A percentile compares a stretch with the other conserved stretches of the same genome.
Evolutionary conservation across 2,797 vertebrate genomes (phyloP).

Genomic region (Sebastes reedi): DNA sequence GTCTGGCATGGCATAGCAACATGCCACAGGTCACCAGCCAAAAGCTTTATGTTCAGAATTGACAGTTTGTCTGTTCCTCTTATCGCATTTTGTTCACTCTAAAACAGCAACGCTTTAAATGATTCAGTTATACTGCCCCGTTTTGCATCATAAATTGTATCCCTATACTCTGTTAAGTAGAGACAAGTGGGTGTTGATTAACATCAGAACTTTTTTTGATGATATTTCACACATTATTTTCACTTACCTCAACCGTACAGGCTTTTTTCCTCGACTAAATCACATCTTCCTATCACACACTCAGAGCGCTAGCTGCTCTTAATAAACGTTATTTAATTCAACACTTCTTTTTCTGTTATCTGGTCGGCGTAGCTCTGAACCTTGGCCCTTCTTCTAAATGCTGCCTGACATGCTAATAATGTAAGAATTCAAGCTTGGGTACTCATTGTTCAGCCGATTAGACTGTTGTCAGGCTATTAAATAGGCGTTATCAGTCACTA

Average conservation of each 20-base stretch:
- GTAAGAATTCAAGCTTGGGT: background rate
- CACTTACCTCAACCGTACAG: background rate
- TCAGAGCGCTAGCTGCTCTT: background rate
- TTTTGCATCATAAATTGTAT: background rate
- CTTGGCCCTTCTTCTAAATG: background rate
- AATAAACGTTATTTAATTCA: background rate
- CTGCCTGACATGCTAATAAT: background rate
- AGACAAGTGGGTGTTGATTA: conserved; percentile 16
- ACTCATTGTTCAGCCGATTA: too few relatives aligned
- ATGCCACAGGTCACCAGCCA: background rate
- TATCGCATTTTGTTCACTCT: background rate
- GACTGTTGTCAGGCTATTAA: too few relatives aligned
- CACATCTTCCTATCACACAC: background rate
- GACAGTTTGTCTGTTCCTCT: background rate
- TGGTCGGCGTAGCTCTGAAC: background rate
- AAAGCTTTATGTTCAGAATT: background rate
- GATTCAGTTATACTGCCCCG: background rate
- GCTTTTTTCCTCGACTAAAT: background rate
- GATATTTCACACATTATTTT: conserved; percentile 31
- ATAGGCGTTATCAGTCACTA: too few relatives aligned
- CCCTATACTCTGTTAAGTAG: background rate
- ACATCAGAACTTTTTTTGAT: background rate
- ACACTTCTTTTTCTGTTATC: background rate
- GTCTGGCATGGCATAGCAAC: background rate
- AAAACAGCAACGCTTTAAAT: background rate